Percentiles rank a stretch among this genome's conserved stretches.
phyloP scores from a whole-genome alignment of 2,797 vertebrate genomes.

The Coccyzus lansbergi region DNA sequence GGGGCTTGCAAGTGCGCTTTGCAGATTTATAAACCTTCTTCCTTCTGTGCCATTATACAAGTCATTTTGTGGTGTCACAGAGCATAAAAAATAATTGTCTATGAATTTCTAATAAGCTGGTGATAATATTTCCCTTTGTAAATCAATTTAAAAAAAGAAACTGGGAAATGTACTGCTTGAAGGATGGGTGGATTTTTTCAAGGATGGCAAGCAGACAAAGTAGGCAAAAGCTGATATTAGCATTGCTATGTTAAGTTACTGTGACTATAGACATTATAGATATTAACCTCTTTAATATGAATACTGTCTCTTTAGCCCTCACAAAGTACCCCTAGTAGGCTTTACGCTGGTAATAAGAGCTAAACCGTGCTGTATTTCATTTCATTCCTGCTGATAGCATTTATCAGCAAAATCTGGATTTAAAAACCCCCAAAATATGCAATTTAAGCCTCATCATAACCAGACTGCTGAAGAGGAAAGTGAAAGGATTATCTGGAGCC shows the following conservation, averaged over 20 bases:
- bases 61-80: neutral
- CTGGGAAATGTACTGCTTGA: neutral
- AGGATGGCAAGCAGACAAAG: conserved; percentile 3
- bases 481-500: conserved; percentile 92
- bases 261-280: conserved; percentile 66
- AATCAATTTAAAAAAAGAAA: conserved; percentile 30
- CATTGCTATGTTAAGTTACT: conserved; percentile 69
- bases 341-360: conserved; percentile 83
- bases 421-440: conserved; percentile 91
- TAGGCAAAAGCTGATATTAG: conserved; percentile 67
- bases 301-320: conserved; percentile 62
- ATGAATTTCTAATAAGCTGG: neutral
- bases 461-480: conserved; percentile 87
- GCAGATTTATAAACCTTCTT: neutral
- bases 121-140: conserved; percentile 18
- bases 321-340: conserved; percentile 58
- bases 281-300: conserved; percentile 69
- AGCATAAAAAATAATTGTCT: neutral
- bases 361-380: conserved; percentile 92
- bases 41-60: neutral
- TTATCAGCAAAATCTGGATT: conserved; percentile 98
- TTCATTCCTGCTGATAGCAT: conserved; percentile 97
- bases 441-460: conserved; percentile 96
- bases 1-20: neutral
- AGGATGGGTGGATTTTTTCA: neutral